Evolutionary conservation across 1,140 invertebrate species (phyloP), one percentile per base, ranked within the genome.

Genomic region (Capitella teleta): DNA sequence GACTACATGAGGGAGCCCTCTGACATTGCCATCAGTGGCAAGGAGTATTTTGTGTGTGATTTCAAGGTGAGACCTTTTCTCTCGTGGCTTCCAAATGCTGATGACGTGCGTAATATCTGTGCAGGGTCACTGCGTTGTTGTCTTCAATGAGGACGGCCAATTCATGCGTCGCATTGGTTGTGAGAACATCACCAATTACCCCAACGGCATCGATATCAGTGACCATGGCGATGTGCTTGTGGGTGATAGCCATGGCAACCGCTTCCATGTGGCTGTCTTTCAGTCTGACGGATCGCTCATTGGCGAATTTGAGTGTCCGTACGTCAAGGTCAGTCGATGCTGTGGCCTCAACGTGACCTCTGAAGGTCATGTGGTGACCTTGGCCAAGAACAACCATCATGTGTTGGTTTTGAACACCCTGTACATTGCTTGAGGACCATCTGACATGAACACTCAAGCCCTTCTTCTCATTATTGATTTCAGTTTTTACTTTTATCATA

Each of bases 371-470:
- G 84, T 97, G 55, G 89, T 97, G 57, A 97, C 92, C 46, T 75
- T 97, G 69, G 92, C 92, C 62, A 95, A 96, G 77, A 96, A 95
- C 78, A 96, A 96, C 78, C 91, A 96, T 75, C 89, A 95, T 74
- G 90, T 96, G 59, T 80, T 96, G 67, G 86, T 96, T 61, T 78
- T 97, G 61, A 91, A 95, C 77, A 94, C 89, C 36, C 80, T 93
- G 16, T 53, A 53, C 52, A 49, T 53, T 10, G 47, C 47, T 8
- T 53, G 25, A 36, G n/a, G n/a, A n/a, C n/a, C n/a, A n/a, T n/a
- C n/a, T n/a, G n/a, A n/a, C n/a, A n/a, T n/a, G n/a, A n/a, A n/a
- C n/a, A n/a, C n/a, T n/a, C n/a, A n/a, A n/a, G n/a, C n/a, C n/a
- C n/a, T n/a, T n/a, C n/a, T n/a, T n/a, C n/a, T n/a, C n/a, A n/a